Percentiles rank a stretch among this genome's conserved stretches.
Conservation (phyloP, 2,888 invertebrate genomes). For the Tiliacea citrago region DNA sequence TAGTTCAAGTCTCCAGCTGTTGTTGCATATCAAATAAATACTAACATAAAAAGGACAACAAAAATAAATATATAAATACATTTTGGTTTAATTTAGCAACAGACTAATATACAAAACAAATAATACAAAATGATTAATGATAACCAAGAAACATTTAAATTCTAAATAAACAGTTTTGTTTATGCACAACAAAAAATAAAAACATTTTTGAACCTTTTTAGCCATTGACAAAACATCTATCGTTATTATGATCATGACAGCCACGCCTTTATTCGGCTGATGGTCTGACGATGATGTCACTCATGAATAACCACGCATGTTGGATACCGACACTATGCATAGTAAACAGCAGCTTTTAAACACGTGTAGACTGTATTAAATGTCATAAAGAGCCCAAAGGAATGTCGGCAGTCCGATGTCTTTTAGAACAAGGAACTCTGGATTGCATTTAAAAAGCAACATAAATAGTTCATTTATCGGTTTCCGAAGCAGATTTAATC, state of each 20-base stretch:
- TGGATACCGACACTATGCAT: conserved; percentile 53
- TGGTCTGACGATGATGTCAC: conserved; percentile 59
- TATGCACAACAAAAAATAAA: conserved; percentile 2
- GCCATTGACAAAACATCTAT: background rate
- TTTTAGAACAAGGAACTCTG: conserved; percentile 4
- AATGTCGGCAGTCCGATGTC: conserved; percentile 28
- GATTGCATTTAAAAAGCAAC: background rate
- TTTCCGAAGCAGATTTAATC: background rate
- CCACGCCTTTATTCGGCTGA: conserved; percentile 60
- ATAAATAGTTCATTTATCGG: background rate
- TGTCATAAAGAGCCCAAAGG: conserved; percentile 16
- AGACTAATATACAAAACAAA: background rate
- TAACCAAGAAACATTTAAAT: background rate
- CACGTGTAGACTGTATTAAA: conserved; percentile 49
- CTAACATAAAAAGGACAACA: background rate
- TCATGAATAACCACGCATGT: conserved; percentile 53
- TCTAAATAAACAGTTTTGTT: background rate
- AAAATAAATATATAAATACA: background rate
- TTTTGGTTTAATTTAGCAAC: background rate
- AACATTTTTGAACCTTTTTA: background rate
- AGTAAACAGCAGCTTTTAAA: conserved; percentile 50
- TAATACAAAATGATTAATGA: conserved; percentile 17
- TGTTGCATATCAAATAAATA: background rate
- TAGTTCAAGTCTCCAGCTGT: too few relatives aligned
- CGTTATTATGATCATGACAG: conserved; percentile 28